phyloP scores from a whole-genome alignment of 2,888 invertebrate genomes.

The Troilus luridus region DNA sequence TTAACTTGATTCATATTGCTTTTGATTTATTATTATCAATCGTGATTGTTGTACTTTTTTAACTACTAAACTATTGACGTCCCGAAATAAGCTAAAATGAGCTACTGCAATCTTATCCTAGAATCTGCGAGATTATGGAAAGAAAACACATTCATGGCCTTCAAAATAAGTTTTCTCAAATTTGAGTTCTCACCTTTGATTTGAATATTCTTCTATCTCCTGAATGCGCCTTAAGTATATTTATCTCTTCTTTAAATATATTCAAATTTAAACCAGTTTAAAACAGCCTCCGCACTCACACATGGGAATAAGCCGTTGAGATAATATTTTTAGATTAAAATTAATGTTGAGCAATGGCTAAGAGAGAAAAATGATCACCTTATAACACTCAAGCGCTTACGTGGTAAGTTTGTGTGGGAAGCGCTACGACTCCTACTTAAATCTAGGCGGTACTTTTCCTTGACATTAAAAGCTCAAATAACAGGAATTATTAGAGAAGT shows the following conservation, averaged over 20 bases:
- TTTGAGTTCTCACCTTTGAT: background rate
- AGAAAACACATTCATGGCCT: background rate
- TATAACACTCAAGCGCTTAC: constrained; percentile 26
- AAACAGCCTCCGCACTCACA: constrained; percentile 12
- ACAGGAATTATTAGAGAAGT: constrained; percentile 1
- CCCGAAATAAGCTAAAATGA: too few species aligned
- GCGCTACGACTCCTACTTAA: constrained; percentile 32
- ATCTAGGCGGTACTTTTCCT: constrained; percentile 8
- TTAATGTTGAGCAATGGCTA: constrained; percentile 41
- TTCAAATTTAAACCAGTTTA: constrained; percentile 46
- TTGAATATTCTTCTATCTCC: background rate
- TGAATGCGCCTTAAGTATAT: background rate
- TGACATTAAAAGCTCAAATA: constrained; percentile 40
- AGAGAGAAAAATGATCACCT: constrained; percentile 42
- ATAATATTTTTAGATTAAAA: constrained; percentile 49
- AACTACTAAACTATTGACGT: too few species aligned
- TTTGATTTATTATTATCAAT: too few species aligned
- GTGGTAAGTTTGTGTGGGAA: constrained; percentile 43
- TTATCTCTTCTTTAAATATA: constrained; percentile 39
- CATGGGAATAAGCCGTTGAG: constrained; percentile 14
- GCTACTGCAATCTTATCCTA: too few species aligned
- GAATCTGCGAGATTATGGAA: too few species aligned
- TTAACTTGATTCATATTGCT: too few species aligned
- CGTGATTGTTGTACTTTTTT: too few species aligned
- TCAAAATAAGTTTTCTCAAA: background rate